Evolutionary conservation across 1,140 invertebrate genomes (phyloP).

Genomic region (Pseudomyrmex cubaensis): DNA sequence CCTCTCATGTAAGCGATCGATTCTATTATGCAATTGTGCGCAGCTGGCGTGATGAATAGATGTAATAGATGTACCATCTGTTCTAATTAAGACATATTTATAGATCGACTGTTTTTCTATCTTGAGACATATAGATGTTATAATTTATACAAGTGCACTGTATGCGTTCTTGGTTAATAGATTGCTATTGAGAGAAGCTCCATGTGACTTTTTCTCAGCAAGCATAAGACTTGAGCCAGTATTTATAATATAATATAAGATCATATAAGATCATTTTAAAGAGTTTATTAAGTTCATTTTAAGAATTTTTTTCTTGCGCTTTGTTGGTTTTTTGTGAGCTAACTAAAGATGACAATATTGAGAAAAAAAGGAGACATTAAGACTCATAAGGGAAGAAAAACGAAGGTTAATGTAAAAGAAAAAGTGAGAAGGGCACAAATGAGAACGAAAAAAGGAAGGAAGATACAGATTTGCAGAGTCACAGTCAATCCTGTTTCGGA

Average conservation of each 20-base stretch:
- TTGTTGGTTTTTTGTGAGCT: constrained; percentile 4
- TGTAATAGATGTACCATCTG: constrained; percentile 10
- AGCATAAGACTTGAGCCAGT: constrained; percentile 11
- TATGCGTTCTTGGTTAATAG: constrained; percentile 11
- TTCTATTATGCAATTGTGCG: constrained; percentile 19
- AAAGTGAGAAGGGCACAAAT: background rate
- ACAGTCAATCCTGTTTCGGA: constrained; percentile 53
- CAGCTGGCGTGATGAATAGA: constrained; percentile 1
- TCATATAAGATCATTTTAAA: too few relatives aligned
- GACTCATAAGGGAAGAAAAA: constrained; percentile 9
- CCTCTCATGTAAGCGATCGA: constrained; percentile 16
- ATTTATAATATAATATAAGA: too few relatives aligned
- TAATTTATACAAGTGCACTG: constrained; percentile 52
- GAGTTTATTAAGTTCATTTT: too few relatives aligned
- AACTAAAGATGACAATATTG: constrained; percentile 2
- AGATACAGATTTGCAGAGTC: constrained; percentile 53
- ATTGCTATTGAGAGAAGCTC: constrained; percentile 22
- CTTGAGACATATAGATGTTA: constrained; percentile 10
- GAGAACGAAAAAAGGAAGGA: background rate
- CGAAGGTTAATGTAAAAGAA: constrained; percentile 13
- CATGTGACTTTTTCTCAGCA: constrained; percentile 16
- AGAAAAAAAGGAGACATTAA: background rate
- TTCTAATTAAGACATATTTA: constrained; percentile 14
- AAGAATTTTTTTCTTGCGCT: background rate
- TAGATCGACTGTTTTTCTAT: constrained; percentile 26